A percentile compares a stretch with the other conserved stretches of the same genome.
phyloP scores from a whole-genome alignment of 2,888 invertebrate genomes.

The Drosophila austrosaltans region DNA sequence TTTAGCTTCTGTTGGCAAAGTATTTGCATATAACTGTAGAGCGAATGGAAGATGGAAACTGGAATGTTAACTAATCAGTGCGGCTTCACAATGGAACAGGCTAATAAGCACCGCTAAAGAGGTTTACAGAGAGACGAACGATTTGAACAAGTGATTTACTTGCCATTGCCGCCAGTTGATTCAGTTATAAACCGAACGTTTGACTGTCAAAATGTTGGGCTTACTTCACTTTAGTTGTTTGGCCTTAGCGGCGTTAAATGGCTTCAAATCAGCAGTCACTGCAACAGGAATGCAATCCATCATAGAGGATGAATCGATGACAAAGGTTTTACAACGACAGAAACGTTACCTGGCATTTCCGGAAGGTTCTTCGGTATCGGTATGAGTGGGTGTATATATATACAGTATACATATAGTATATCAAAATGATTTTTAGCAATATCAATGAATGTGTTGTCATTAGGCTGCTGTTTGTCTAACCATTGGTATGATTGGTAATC shows the following conservation, averaged over 20 bases:
- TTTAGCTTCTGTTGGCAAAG: conserved; percentile 38
- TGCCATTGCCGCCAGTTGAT: too few species aligned
- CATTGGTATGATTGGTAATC: conserved; percentile 86
- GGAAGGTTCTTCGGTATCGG: conserved; percentile 85
- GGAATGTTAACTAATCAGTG: conserved; percentile 57
- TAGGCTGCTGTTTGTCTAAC: conserved; percentile 86
- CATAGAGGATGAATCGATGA: conserved; percentile 32
- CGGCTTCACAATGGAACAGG: conserved; percentile 51
- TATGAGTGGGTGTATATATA: conserved; percentile 70
- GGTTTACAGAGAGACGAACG: conserved; percentile 9
- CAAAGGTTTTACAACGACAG: conserved; percentile 69
- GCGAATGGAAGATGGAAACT: background rate
- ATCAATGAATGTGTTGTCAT: conserved; percentile 15
- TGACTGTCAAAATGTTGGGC: conserved; percentile 49
- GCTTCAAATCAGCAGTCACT: background rate
- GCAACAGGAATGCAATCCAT: background rate
- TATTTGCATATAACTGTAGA: conserved; percentile 45
- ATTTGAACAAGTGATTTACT: background rate
- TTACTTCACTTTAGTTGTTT: conserved; percentile 18
- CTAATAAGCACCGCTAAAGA: conserved; percentile 41
- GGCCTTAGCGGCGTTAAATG: conserved; percentile 12
- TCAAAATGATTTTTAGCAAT: background rate
- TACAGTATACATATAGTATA: too few species aligned
- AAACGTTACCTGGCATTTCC: conserved; percentile 85
- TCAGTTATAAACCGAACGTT: conserved; percentile 50